phyloP scores from a whole-genome alignment of 2,888 invertebrate genomes.

The Drosophila nigritarsus region DNA sequence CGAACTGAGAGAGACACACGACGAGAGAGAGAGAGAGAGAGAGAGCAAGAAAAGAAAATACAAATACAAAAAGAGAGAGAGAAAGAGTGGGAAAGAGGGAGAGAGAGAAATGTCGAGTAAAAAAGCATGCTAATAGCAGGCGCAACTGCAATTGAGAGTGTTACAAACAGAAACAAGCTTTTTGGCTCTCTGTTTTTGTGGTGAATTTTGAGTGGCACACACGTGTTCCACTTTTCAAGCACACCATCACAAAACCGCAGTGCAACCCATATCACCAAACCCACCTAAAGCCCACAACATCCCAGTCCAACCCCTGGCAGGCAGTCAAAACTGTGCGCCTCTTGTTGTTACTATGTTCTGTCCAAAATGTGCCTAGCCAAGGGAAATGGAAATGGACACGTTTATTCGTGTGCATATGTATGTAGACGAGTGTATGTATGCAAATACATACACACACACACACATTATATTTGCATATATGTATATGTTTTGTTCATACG shows the following conservation, averaged over 20 bases:
- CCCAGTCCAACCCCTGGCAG: slow-evolving; percentile 2
- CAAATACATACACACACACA: neutral
- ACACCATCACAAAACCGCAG: slow-evolving; percentile 47
- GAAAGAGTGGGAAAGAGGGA: neutral
- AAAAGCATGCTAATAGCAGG: slow-evolving; percentile 28
- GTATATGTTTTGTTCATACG: slow-evolving; percentile 28
- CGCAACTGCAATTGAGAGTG: slow-evolving; percentile 51
- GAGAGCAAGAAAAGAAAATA: neutral
- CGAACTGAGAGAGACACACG: slow-evolving; percentile 2
- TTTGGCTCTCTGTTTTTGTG: slow-evolving; percentile 75
- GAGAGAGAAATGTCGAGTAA: slow-evolving; percentile 1
- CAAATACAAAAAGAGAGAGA: neutral
- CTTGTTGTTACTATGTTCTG: slow-evolving; percentile 43
- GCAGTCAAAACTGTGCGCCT: slow-evolving; percentile 37
- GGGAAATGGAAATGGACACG: slow-evolving; percentile 38
- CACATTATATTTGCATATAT: slow-evolving; percentile 21
- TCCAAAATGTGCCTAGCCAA: slow-evolving; percentile 48
- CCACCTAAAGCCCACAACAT: neutral
- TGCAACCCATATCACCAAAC: slow-evolving; percentile 31
- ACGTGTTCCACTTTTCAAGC: slow-evolving; percentile 72
- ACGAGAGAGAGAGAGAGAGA: neutral
- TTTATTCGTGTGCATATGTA: slow-evolving; percentile 7
- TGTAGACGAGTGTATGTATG: neutral
- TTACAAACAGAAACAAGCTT: slow-evolving; percentile 43
- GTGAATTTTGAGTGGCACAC: slow-evolving; percentile 71